Percentiles rank a stretch among this genome's conserved stretches.
Conservation (phyloP, 1,140 invertebrate species). For the Monochamus saltuarius region DNA sequence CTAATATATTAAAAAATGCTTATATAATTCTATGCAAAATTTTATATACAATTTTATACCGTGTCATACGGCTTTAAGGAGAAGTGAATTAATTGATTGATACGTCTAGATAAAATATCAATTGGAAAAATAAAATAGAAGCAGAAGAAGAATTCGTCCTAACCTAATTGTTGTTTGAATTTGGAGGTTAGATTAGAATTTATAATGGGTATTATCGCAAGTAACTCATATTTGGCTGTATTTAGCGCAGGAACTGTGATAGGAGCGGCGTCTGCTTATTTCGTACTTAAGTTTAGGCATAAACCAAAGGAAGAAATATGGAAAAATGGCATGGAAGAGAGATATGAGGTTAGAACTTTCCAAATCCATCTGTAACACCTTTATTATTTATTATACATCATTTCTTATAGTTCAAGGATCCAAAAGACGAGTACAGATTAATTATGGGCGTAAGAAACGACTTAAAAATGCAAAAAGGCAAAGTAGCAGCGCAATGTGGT, state of each 20-base stretch:
- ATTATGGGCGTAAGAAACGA: conserved; percentile 86
- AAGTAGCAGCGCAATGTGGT: conserved; percentile 88
- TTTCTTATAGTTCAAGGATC: conserved; percentile 46
- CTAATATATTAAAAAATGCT: too few species aligned
- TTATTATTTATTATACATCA: conserved; percentile 2
- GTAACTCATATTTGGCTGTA: conserved; percentile 36
- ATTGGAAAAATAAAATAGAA: too few species aligned
- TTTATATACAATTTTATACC: too few species aligned
- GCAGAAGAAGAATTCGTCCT: too few species aligned
- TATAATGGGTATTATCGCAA: conserved; percentile 37
- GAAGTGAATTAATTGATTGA: too few species aligned
- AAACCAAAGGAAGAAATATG: conserved; percentile 28
- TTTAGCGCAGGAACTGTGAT: conserved; percentile 41
- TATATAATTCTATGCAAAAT: too few species aligned
- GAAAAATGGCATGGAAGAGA: conserved; percentile 43
- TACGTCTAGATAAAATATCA: too few species aligned
- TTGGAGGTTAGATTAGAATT: too few species aligned
- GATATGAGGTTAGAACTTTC: conserved; percentile 42
- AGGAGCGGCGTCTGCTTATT: conserved; percentile 32
- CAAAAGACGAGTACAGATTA: conserved; percentile 68
- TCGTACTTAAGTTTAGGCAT: conserved; percentile 29
- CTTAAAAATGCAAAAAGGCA: conserved; percentile 92
- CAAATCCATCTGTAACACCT: neutral
- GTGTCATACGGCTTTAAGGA: too few species aligned
- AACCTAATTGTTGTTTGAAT: too few species aligned